These are phyloP conservation scores for Eupithecia inturbata DNA, from an alignment of 2,888 invertebrate species.

Conservation along the genomic window DNA sequence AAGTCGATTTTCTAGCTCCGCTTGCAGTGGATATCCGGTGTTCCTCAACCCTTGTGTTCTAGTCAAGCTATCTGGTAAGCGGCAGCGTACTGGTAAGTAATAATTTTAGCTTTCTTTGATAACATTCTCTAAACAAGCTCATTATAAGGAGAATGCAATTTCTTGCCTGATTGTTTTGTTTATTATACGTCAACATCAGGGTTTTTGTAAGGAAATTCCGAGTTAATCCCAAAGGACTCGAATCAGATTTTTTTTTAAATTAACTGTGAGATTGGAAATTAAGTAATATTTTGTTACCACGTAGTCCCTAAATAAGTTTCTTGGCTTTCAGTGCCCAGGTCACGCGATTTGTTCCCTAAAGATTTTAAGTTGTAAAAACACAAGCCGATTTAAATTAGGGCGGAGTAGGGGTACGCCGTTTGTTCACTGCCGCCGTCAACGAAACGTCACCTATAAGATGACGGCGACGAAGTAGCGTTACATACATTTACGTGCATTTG, in stretches of 20 bases:
- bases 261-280: neutral
- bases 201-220: neutral
- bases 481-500: too few species aligned
- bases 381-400: neutral
- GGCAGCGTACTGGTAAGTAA: constrained; percentile 25
- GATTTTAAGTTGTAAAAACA: neutral
- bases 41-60: constrained; percentile 22
- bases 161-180: constrained; percentile 15
- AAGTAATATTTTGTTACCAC: neutral
- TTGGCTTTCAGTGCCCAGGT: neutral
- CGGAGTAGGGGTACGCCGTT: too few species aligned
- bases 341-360: neutral
- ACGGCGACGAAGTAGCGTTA: too few species aligned
- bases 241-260: neutral
- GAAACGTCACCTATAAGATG: too few species aligned
- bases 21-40: neutral
- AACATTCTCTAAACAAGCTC: constrained; percentile 9
- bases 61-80: constrained; percentile 30
- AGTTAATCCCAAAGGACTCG: neutral
- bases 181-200: neutral
- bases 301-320: neutral
- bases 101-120: constrained; percentile 22
- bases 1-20: neutral
- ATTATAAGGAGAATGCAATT: constrained; percentile 12
- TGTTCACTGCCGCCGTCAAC: too few species aligned